Conservation (phyloP, 35 echinoderm and acorn worm species). For the Hemicentrotus pulcherrimus region DNA sequence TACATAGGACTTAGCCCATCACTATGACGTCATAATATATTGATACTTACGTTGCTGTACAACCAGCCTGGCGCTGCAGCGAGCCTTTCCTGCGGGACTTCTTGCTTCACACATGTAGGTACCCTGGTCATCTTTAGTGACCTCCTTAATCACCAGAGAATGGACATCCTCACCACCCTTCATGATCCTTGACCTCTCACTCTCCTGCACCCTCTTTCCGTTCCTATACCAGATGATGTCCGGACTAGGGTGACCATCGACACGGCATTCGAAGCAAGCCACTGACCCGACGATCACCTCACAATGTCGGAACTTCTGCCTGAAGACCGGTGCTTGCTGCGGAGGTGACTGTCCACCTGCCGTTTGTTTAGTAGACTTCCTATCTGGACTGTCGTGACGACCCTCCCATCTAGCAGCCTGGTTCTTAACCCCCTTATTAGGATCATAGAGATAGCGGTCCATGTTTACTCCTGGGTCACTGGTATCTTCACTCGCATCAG, state of each 20-base stretch:
- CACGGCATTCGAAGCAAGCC: constrained; percentile 70
- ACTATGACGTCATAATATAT: not conserved
- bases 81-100: constrained; percentile 76
- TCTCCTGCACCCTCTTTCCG: constrained; percentile 63
- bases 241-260: constrained; percentile 66
- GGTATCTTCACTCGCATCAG: constrained; percentile 39
- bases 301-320: constrained; percentile 71
- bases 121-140: constrained; percentile 67
- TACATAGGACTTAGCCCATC: too few relatives aligned
- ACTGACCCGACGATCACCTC: constrained; percentile 61
- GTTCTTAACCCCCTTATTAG: constrained; percentile 52
- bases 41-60: constrained; percentile 66
- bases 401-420: constrained; percentile 41
- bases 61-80: constrained; percentile 72
- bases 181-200: constrained; percentile 57
- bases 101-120: constrained; percentile 83
- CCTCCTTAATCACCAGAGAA: constrained; percentile 65
- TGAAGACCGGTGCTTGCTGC: constrained; percentile 72
- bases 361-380: not conserved
- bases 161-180: constrained; percentile 61
- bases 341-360: not conserved
- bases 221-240: constrained; percentile 86
- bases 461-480: constrained; percentile 40
- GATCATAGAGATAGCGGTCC: constrained; percentile 46
- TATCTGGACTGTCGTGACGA: not conserved